These are phyloP conservation scores for Polyploca ridens DNA, from an alignment of 2,888 invertebrate genomes.

Conservation along the genomic window DNA sequence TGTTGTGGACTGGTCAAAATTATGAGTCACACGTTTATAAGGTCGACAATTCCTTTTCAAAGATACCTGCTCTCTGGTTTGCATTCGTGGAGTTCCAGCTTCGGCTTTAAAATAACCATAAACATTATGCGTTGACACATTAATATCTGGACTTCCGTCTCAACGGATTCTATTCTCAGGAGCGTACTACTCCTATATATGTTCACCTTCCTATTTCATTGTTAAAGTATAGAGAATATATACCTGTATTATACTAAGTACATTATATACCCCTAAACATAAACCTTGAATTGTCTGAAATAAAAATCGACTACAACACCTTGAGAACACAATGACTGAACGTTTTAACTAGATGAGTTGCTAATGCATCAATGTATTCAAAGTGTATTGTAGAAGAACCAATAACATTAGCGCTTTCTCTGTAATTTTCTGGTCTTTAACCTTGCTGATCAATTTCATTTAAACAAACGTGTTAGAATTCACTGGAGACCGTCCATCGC, in stretches of 20 bases:
- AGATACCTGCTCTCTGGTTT: not conserved
- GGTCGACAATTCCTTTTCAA: no score
- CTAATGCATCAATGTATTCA: constrained; percentile 15
- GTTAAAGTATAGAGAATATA: no score
- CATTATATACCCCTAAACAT: no score
- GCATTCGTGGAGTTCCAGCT: not conserved
- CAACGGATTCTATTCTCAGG: not conserved
- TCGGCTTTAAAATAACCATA: not conserved
- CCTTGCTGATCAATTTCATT: constrained; percentile 9
- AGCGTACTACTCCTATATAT: not conserved
- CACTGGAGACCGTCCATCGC: not conserved
- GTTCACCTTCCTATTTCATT: no score
- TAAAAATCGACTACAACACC: not conserved
- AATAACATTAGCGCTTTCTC: constrained; percentile 12
- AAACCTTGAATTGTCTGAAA: not conserved
- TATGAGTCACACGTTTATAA: not conserved
- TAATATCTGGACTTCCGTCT: not conserved
- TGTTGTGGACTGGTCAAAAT: not conserved
- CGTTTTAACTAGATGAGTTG: constrained; percentile 15
- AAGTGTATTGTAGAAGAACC: constrained; percentile 11
- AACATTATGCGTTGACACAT: not conserved
- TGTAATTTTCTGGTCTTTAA: constrained; percentile 13
- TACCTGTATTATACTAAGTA: not conserved
- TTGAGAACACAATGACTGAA: constrained; percentile 5
- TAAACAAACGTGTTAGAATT: constrained; percentile 1